Evolutionary conservation across 2,113 vertebrate genomes (phyloP).

Genomic region (Crotalus helleri): DNA sequence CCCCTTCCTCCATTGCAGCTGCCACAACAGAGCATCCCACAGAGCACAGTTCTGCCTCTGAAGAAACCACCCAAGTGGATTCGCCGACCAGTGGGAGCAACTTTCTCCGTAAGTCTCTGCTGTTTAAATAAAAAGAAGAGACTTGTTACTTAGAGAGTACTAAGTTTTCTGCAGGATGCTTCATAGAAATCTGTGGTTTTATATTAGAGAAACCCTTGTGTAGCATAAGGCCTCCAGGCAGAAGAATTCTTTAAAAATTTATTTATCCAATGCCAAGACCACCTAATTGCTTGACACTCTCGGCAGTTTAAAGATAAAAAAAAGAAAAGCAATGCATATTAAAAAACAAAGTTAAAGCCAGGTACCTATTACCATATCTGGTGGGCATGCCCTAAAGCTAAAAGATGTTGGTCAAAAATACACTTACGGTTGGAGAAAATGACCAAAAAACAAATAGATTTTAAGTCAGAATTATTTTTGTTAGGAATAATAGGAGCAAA

Average conservation of each 20-base stretch:
- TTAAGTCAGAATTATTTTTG: no score
- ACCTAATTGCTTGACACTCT: neutral
- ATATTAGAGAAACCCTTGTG: neutral
- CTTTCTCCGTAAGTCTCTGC: conserved; percentile 82
- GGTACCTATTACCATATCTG: no score
- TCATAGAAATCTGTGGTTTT: neutral
- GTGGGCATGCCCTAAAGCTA: no score
- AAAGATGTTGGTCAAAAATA: no score
- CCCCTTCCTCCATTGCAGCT: conserved; percentile 86
- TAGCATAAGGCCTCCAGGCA: neutral
- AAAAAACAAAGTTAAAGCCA: no score
- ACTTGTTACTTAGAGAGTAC: neutral
- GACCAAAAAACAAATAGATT: no score
- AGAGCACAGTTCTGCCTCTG: conserved; percentile 74
- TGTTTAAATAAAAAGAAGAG: neutral
- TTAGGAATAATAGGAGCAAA: no score
- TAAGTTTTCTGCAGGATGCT: neutral
- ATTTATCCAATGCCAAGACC: neutral
- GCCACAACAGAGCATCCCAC: conserved; percentile 72
- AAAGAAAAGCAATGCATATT: neutral
- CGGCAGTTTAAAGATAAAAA: neutral
- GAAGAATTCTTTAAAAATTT: neutral
- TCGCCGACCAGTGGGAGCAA: conserved; percentile 86
- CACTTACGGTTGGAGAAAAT: no score
- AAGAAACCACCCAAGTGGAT: conserved; percentile 97